Evolutionary conservation across 2,888 invertebrate genomes (phyloP).

Genomic region (Pachliopta kotzebuea): DNA sequence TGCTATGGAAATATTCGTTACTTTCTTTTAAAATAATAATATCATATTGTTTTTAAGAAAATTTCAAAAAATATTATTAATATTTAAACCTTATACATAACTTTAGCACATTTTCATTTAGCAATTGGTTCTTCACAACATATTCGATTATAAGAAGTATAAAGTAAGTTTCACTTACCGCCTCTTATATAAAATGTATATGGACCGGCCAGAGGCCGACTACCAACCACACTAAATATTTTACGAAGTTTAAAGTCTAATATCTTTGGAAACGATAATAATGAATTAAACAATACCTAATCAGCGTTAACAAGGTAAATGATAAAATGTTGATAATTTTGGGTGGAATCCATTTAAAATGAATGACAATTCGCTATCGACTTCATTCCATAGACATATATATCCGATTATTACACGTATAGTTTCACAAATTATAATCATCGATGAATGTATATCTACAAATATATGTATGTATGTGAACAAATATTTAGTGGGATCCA

Average conservation of each 20-base stretch:
- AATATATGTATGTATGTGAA: no score
- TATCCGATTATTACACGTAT: no score
- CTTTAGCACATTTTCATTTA: no score
- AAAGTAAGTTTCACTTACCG: constrained; percentile 45
- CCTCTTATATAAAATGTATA: constrained; percentile 31
- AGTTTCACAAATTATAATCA: no score
- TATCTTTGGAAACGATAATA: constrained; percentile 39
- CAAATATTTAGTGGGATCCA: no score
- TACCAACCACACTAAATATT: constrained; percentile 54
- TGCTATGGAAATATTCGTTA: no score
- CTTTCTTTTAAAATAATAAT: neutral
- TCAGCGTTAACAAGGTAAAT: constrained; percentile 33
- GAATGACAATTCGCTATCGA: no score
- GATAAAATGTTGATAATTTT: constrained; percentile 26
- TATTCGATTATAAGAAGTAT: constrained; percentile 17
- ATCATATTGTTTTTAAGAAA: no score
- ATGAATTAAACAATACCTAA: constrained; percentile 37
- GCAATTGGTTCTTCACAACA: neutral
- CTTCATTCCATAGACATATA: no score
- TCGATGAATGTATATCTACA: no score
- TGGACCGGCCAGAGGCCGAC: constrained; percentile 52
- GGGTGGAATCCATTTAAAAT: neutral
- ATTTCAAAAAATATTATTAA: no score
- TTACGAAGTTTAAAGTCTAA: constrained; percentile 44
- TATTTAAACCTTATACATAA: no score